Conservation (phyloP, 2,888 invertebrate genomes). For the Dryobotodes eremita region DNA sequence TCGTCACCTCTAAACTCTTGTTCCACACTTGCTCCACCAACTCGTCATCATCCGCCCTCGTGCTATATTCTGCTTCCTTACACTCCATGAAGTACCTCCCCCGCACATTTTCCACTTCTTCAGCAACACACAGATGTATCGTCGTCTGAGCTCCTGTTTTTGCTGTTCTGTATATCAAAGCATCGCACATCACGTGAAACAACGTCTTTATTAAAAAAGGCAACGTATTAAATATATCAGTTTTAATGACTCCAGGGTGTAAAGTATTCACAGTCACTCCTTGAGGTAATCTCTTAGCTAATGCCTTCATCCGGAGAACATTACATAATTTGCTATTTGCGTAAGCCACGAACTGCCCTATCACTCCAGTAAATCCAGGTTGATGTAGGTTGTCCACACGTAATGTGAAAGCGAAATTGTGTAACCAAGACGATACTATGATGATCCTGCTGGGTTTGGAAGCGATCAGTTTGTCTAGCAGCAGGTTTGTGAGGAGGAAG, state of each 20-base stretch:
- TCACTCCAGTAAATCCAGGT: conserved; percentile 55
- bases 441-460: conserved; percentile 86
- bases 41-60: conserved; percentile 91
- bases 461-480: conserved; percentile 84
- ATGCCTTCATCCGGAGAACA: conserved; percentile 83
- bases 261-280: conserved; percentile 94
- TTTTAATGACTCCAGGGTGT: conserved; percentile 96
- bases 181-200: conserved; percentile 88
- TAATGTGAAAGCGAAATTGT: conserved; percentile 85
- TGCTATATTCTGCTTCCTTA: conserved; percentile 89
- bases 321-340: conserved; percentile 84
- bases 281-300: conserved; percentile 79
- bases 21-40: conserved; percentile 95
- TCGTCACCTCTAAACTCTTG: conserved; percentile 73
- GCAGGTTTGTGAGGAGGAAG: conserved; percentile 93
- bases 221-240: conserved; percentile 93
- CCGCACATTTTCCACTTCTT: conserved; percentile 92
- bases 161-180: conserved; percentile 91
- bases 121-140: conserved; percentile 93
- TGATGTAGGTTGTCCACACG: conserved; percentile 76
- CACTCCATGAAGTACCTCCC: conserved; percentile 96
- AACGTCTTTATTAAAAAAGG: conserved; percentile 87
- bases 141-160: conserved; percentile 95
- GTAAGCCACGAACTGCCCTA: conserved; percentile 84
- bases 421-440: conserved; percentile 82